phyloP scores from a whole-genome alignment of 2,797 vertebrate species.

The Cottoperca gobio region DNA sequence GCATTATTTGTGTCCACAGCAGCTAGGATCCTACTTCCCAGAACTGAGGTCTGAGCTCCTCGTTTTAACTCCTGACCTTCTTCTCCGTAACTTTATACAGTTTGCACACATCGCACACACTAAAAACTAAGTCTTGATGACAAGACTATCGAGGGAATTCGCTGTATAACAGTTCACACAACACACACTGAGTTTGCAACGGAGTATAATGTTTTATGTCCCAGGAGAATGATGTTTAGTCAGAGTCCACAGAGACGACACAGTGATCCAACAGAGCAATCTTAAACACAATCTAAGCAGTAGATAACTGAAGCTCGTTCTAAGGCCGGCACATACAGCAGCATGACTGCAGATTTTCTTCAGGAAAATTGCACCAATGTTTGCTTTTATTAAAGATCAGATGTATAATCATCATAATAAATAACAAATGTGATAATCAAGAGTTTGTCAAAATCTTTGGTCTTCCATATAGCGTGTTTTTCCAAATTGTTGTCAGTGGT shows the following conservation, averaged over 20 bases:
- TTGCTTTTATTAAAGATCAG: neutral
- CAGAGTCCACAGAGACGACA: conserved; percentile 39
- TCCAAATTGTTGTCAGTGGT: neutral
- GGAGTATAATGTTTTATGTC: conserved; percentile 23
- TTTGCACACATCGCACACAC: neutral
- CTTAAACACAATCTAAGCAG: neutral
- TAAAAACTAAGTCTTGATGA: neutral
- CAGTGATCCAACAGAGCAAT: conserved; percentile 14
- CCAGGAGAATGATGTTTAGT: conserved; percentile 24
- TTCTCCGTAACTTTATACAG: conserved; percentile 40
- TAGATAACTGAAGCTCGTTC: neutral
- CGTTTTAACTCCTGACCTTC: conserved; percentile 56
- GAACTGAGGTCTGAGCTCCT: conserved; percentile 33
- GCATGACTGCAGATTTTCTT: neutral
- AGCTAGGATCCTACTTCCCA: conserved; percentile 58
- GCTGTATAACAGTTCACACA: conserved; percentile 48
- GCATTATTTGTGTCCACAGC: conserved; percentile 47
- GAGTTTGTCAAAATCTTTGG: neutral
- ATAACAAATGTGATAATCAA: neutral
- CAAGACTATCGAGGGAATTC: conserved; percentile 31
- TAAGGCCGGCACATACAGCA: neutral
- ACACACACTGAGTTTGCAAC: conserved; percentile 29
- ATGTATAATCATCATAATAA: neutral
- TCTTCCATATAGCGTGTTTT: neutral
- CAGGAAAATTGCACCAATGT: neutral